Evolutionary conservation across 2,888 invertebrate species (phyloP).

Genomic region (Agrenia bidenticulata): DNA sequence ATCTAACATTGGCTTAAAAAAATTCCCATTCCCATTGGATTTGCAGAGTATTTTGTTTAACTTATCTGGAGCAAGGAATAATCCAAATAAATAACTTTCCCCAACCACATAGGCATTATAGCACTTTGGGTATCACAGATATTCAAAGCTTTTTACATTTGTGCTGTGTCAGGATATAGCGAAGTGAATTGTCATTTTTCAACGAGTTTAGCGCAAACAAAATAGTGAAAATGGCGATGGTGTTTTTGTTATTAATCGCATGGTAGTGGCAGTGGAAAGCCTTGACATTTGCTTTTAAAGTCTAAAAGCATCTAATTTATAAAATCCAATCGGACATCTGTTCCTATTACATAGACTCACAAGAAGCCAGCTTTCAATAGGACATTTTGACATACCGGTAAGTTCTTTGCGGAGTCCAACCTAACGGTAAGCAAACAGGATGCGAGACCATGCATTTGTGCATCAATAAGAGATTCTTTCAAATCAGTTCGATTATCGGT

Average conservation of each 20-base stretch:
- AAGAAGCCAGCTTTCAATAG: not conserved
- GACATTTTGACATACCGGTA: constrained; percentile 70
- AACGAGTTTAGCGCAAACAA: too few relatives aligned
- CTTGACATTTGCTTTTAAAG: not conserved
- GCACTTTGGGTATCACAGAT: too few relatives aligned
- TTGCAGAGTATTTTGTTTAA: too few relatives aligned
- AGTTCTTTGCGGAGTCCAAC: constrained; percentile 85
- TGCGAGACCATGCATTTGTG: constrained; percentile 55
- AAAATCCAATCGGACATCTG: not conserved
- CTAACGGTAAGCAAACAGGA: constrained; percentile 72
- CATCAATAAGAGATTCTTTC: constrained; percentile 49
- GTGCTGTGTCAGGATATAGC: too few relatives aligned
- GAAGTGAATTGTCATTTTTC: too few relatives aligned
- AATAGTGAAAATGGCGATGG: not conserved
- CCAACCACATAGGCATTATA: too few relatives aligned
- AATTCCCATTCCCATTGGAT: too few relatives aligned
- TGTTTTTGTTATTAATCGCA: not conserved
- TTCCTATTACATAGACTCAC: too few relatives aligned
- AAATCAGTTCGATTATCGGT: constrained; percentile 47
- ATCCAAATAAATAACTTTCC: too few relatives aligned
- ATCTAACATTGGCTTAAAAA: too few relatives aligned
- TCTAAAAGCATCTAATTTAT: not conserved
- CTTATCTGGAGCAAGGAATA: too few relatives aligned
- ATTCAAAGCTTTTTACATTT: too few relatives aligned
- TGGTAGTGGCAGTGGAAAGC: constrained; percentile 8